phyloP scores from a whole-genome alignment of 2,113 vertebrate genomes.

The Limanda limanda region DNA sequence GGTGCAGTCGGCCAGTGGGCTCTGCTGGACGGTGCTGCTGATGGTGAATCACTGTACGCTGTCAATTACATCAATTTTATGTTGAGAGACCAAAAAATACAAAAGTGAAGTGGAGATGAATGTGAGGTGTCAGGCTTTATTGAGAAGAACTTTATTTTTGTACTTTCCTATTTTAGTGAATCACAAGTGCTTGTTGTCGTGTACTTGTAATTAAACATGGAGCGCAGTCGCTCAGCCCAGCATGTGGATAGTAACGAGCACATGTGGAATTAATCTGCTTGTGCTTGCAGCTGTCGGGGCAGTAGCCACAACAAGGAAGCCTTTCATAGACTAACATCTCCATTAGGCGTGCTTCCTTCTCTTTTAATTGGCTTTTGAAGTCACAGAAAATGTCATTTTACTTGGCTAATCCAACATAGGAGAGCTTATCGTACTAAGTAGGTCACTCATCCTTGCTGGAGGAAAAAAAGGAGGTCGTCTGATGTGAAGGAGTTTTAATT shows the following conservation, averaged over 20 bases:
- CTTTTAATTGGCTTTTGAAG: conserved; percentile 61
- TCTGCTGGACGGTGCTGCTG: conserved; percentile 40
- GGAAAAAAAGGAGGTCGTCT: conserved; percentile 63
- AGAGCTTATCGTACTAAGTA: conserved; percentile 74
- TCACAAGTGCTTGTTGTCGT: background rate
- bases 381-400: conserved; percentile 63
- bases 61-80: conserved; percentile 50
- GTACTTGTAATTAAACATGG: conserved; percentile 13
- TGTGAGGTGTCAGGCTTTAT: conserved; percentile 13
- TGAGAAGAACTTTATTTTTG: background rate
- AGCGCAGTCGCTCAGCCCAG: background rate
- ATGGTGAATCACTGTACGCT: conserved; percentile 58
- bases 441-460: conserved; percentile 74
- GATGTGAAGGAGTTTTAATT: conserved; percentile 77
- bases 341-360: conserved; percentile 39
- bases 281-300: conserved; percentile 11
- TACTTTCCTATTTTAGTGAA: background rate
- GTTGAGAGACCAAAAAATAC: conserved; percentile 26
- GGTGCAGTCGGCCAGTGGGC: conserved; percentile 47
- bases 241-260: conserved; percentile 16
- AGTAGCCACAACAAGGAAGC: conserved; percentile 49
- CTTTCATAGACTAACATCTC: conserved; percentile 62
- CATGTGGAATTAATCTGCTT: background rate
- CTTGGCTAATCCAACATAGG: conserved; percentile 60
- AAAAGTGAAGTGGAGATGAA: conserved; percentile 25